Percentiles rank a stretch among this genome's conserved stretches.
These are phyloP conservation scores for Dolichoris vasculosae DNA, from an alignment of 1,140 invertebrate species.

Conservation along the genomic window DNA sequence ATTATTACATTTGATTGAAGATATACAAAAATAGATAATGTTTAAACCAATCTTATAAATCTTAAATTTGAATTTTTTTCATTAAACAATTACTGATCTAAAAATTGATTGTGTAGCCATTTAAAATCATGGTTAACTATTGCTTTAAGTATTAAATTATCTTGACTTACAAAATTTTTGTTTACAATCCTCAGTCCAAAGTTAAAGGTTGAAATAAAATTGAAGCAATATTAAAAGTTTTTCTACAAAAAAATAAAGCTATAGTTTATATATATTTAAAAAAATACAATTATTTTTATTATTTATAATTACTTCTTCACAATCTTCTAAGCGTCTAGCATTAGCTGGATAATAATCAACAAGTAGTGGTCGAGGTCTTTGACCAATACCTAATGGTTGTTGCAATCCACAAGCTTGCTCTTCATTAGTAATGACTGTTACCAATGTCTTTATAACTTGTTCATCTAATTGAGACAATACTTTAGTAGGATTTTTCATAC, in stretches of 20 bases:
- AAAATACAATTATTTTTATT: background rate
- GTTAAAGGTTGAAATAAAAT: background rate
- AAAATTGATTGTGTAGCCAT: too few species aligned
- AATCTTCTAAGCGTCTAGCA: slow-evolving; percentile 65
- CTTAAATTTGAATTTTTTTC: too few species aligned
- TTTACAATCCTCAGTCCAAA: too few species aligned
- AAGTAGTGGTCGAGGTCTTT: slow-evolving; percentile 81
- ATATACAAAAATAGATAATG: too few species aligned
- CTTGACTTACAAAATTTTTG: too few species aligned
- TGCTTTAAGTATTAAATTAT: too few species aligned
- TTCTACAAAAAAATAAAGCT: slow-evolving; percentile 31
- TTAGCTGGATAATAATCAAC: slow-evolving; percentile 75
- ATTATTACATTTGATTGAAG: too few species aligned
- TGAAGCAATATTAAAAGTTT: slow-evolving; percentile 38
- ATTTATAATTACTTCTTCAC: slow-evolving; percentile 28
- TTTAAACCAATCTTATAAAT: too few species aligned
- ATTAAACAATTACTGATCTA: too few species aligned
- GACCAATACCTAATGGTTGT: slow-evolving; percentile 85
- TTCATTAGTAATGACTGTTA: slow-evolving; percentile 82
- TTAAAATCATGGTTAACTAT: too few species aligned
- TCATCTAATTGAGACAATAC: slow-evolving; percentile 81
- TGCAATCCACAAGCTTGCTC: slow-evolving; percentile 82
- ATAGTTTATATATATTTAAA: background rate
- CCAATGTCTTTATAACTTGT: slow-evolving; percentile 80
- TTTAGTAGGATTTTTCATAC: slow-evolving; percentile 83